A percentile compares a stretch with the other conserved stretches of the same genome.
Evolutionary conservation across 2,113 vertebrate genomes (phyloP).

Genomic region (Indri indri): DNA sequence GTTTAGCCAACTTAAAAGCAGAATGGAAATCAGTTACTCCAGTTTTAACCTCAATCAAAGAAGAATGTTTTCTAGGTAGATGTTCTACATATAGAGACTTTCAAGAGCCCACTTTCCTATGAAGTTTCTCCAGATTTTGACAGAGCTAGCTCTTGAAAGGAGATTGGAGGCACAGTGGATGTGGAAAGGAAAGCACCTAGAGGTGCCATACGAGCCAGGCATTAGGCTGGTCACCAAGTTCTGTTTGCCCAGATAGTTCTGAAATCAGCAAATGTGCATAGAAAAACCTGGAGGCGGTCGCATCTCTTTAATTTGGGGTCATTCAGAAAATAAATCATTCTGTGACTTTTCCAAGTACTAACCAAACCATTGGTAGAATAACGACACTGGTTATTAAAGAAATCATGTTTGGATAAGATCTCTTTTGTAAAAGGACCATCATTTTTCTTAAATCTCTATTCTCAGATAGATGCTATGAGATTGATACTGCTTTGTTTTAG

Average conservation of each 20-base stretch:
- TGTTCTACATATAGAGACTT: background rate
- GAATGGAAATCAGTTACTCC: constrained; percentile 16
- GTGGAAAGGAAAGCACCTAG: background rate
- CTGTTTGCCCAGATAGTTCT: background rate
- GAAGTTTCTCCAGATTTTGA: background rate
- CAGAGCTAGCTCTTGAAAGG: background rate
- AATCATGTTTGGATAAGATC: background rate
- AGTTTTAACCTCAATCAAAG: background rate
- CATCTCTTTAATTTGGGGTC: background rate
- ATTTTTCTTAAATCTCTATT: background rate
- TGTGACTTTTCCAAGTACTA: background rate
- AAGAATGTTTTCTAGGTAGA: background rate
- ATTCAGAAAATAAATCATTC: background rate
- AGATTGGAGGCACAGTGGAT: background rate
- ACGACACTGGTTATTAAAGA: background rate
- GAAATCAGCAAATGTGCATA: background rate
- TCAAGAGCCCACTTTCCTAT: background rate
- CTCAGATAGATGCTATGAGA: background rate
- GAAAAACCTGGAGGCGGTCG: background rate
- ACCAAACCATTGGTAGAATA: background rate
- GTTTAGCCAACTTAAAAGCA: background rate
- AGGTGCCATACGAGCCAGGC: background rate
- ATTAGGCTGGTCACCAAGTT: background rate
- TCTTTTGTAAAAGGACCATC: background rate
- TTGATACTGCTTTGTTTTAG: background rate